Percentiles rank a stretch among this genome's conserved stretches.
phyloP scores from a whole-genome alignment of 92 coral and sea anemone genomes.

The Scolanthus callimorphus region DNA sequence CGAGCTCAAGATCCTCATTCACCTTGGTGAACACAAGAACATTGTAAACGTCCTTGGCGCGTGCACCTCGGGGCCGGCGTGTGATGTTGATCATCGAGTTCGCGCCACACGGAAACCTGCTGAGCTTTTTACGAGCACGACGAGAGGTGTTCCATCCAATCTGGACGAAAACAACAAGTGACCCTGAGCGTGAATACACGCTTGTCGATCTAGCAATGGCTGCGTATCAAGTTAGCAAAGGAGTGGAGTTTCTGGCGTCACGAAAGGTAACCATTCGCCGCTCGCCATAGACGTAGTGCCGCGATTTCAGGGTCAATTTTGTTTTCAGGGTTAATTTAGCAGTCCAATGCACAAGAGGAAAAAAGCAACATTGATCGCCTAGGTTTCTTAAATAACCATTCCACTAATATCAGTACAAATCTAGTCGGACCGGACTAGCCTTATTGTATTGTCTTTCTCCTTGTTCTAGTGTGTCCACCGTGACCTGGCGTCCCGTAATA shows the following conservation, averaged over 20 bases:
- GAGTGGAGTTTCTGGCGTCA: constrained; percentile 66
- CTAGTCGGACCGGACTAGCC: too few species aligned
- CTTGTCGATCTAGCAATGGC: constrained; percentile 61
- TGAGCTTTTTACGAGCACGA: constrained; percentile 45
- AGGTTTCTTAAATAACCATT: too few species aligned
- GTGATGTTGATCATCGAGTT: constrained; percentile 65
- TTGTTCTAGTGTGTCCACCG: too few species aligned
- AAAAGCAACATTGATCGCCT: too few species aligned
- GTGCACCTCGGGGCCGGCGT: constrained; percentile 52
- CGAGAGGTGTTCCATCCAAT: constrained; percentile 54
- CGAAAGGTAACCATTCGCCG: constrained; percentile 70
- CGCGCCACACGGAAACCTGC: constrained; percentile 69
- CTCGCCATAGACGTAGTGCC: too few species aligned
- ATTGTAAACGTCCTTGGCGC: constrained; percentile 77
- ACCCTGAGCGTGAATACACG: constrained; percentile 67
- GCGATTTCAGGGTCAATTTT: too few species aligned
- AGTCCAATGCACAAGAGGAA: too few species aligned
- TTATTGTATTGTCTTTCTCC: too few species aligned
- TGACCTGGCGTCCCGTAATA: too few species aligned
- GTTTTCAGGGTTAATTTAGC: too few species aligned
- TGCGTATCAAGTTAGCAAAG: constrained; percentile 52
- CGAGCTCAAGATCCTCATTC: constrained; percentile 75
- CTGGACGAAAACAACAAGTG: constrained; percentile 56
- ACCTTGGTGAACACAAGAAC: constrained; percentile 73
- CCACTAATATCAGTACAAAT: too few species aligned